Percentiles rank a stretch among this genome's conserved stretches.
These are phyloP conservation scores for Junonia oenone DNA, from an alignment of 2,888 invertebrate species.

Conservation along the genomic window DNA sequence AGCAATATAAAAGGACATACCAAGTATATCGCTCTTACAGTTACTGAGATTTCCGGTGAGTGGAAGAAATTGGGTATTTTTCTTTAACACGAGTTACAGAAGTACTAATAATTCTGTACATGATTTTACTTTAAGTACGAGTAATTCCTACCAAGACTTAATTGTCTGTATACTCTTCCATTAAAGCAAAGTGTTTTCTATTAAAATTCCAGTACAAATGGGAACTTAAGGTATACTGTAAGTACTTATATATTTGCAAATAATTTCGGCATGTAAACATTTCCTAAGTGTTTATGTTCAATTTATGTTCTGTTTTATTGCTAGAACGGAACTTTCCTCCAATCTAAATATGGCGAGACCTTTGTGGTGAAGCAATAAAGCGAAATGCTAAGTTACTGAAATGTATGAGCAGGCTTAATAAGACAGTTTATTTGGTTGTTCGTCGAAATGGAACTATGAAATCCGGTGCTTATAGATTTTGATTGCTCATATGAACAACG, in stretches of 20 bases:
- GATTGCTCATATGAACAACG: neutral
- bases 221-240: no score
- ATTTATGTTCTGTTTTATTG: conserved; percentile 35
- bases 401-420: conserved; percentile 8
- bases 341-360: conserved; percentile 15
- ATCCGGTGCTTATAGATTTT: neutral
- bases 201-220: conserved; percentile 1
- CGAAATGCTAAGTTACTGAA: conserved; percentile 1
- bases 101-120: no score
- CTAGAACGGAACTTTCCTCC: conserved; percentile 27
- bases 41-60: no score
- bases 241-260: neutral
- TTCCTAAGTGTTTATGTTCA: conserved; percentile 16
- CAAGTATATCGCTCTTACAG: no score
- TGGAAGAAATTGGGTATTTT: no score
- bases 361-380: conserved; percentile 15
- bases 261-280: neutral
- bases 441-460: neutral
- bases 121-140: no score
- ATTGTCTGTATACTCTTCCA: no score
- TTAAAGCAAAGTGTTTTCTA: no score
- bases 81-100: no score
- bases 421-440: conserved; percentile 10
- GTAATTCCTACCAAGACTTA: no score
- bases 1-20: no score